These are phyloP conservation scores for Trachemys scripta DNA, from an alignment of 2,113 vertebrate genomes.

Conservation along the genomic window DNA sequence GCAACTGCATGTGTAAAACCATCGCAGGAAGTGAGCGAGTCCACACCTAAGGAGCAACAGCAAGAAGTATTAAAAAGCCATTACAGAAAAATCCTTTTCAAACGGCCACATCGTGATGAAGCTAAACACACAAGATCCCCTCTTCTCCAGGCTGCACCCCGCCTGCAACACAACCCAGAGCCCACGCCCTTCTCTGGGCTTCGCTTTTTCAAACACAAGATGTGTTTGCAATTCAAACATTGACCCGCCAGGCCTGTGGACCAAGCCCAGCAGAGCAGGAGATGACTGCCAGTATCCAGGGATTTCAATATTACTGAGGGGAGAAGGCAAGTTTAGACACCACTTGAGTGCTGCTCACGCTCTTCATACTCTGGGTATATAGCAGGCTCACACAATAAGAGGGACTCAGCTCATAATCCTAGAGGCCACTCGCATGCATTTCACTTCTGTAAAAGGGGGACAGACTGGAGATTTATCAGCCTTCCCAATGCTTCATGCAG, in stretches of 20 bases:
- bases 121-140: not conserved
- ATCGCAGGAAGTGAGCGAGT: not conserved
- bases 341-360: not conserved
- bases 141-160: not conserved
- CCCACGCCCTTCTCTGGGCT: not conserved
- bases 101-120: fast-evolving
- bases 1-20: not conserved
- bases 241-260: not conserved
- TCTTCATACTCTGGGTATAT: not conserved
- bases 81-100: not conserved
- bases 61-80: not conserved
- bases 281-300: not conserved
- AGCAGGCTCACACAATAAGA: not conserved
- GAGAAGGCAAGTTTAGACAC: not conserved
- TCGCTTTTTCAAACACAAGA: not conserved
- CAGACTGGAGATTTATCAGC: not conserved
- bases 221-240: not conserved
- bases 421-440: not conserved
- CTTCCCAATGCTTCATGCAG: not conserved
- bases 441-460: not conserved
- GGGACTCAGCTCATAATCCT: not conserved
- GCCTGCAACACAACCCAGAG: not conserved
- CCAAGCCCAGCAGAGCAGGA: not conserved
- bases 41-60: not conserved
- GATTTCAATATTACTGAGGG: not conserved